phyloP scores from a whole-genome alignment of 2,113 vertebrate species.

The Macrotus californicus region DNA sequence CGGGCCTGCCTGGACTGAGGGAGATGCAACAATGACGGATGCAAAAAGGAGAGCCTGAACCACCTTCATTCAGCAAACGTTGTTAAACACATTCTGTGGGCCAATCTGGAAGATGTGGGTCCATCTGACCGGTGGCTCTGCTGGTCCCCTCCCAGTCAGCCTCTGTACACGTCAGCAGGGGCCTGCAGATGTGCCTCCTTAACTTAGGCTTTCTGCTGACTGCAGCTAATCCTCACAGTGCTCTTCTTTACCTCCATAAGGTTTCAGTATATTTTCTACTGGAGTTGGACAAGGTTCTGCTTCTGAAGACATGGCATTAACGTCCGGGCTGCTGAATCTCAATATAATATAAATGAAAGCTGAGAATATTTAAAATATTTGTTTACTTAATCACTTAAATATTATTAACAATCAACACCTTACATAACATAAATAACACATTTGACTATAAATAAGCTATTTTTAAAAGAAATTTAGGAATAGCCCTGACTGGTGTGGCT shows the following conservation, averaged over 20 bases:
- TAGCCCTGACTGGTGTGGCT: background rate
- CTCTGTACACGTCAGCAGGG: conserved; percentile 5
- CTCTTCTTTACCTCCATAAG: too few species aligned
- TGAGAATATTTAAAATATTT: background rate
- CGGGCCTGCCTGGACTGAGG: too few species aligned
- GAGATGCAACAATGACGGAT: too few species aligned
- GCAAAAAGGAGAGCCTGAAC: too few species aligned
- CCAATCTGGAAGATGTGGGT: background rate
- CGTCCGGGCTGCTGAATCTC: too few species aligned
- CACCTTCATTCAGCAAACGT: too few species aligned
- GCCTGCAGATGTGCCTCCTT: conserved; percentile 19
- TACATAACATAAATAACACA: background rate
- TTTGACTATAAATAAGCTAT: background rate
- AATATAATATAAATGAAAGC: background rate
- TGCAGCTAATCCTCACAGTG: background rate
- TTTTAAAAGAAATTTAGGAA: background rate
- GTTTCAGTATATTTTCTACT: too few species aligned
- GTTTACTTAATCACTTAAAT: background rate
- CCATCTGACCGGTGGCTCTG: background rate
- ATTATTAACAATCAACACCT: background rate
- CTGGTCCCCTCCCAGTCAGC: conserved; percentile 9
- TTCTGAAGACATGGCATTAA: too few species aligned
- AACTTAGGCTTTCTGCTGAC: background rate
- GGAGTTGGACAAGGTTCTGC: too few species aligned
- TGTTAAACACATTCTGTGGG: too few species aligned